Evolutionary conservation across 1,140 invertebrate species (phyloP), one percentile per base, ranked within the genome.

Genomic region (Eupristina koningsbergeri): DNA sequence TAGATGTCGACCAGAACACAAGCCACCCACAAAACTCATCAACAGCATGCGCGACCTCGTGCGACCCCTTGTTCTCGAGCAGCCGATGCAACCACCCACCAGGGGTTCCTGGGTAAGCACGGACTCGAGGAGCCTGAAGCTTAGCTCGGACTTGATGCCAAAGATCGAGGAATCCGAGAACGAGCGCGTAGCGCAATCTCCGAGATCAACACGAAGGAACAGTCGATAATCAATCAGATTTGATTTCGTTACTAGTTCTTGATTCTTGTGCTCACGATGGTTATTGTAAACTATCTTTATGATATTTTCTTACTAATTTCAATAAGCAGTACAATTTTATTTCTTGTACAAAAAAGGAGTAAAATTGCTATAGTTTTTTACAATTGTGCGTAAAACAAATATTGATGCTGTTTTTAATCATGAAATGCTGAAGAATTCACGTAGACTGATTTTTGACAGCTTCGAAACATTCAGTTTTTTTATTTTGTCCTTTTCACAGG

Each of bases 41-140:
- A 83, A 63, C 63, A 89, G 85, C 75, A 22, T 63, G 6, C 83
- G 88, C 64, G 89, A 90, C 0, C 88, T 89, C 29, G 86, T 89
- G 80, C 88, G 89, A 5, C 89, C 92, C 3, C 89, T 91, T n/a
- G 85, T 90, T 3, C 64, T 93, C 75, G 91, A 92, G 34, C 89
- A 92, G 11, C 92, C 92, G 19, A 91, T 92, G 8, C 86, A 88
- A 22, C 7, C 3, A 3, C 5, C 53, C 22, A 3, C 22, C 36
- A 36, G 67, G 34, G 63, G 63, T 36, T 3, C 34, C 15, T 22
- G 74, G 31, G 0, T 22, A 29, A 3, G 29, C 15, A 17, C 41
- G 41, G 22, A 39, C 1, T n/a, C 71, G 22, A 45, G 39, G 71
- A 41, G 71, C 29, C 45, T 11, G 15, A 34, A 50, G 31, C n/a